These are phyloP conservation scores for Mylabris sibirica DNA, from an alignment of 2,888 invertebrate species.

Conservation along the genomic window DNA sequence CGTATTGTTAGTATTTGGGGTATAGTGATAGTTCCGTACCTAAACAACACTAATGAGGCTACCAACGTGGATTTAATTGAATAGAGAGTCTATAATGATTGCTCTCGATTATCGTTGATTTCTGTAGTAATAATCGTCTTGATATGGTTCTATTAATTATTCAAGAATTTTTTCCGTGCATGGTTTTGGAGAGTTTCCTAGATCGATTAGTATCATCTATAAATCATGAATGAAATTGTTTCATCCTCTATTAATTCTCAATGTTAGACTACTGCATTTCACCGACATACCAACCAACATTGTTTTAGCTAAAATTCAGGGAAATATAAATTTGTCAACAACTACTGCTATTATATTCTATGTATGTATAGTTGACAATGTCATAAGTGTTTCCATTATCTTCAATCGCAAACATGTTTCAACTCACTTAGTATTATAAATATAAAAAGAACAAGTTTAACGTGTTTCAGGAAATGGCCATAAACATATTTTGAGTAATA, in stretches of 20 bases:
- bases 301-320: not conserved
- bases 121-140: not conserved
- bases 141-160: not conserved
- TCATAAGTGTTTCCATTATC: slow-evolving; percentile 9
- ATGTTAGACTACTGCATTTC: not conserved
- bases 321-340: not conserved
- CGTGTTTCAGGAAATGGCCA: not conserved
- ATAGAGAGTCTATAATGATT: not conserved
- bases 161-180: not conserved
- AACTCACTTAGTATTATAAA: not conserved
- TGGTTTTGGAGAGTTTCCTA: not conserved
- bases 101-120: too few species aligned
- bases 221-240: not conserved
- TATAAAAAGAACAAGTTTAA: not conserved
- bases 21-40: too few species aligned
- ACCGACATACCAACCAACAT: not conserved
- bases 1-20: too few species aligned
- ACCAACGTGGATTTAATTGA: not conserved
- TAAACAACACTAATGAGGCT: not conserved
- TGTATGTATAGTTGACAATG: slow-evolving; percentile 2
- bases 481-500: not conserved
- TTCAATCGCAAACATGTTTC: slow-evolving; percentile 10
- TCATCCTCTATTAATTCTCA: not conserved
- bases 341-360: not conserved
- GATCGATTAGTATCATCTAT: not conserved